Percentiles rank a stretch among this genome's conserved stretches.
Conservation (phyloP, 2,888 invertebrate genomes). For the Luperina nickerlii region DNA sequence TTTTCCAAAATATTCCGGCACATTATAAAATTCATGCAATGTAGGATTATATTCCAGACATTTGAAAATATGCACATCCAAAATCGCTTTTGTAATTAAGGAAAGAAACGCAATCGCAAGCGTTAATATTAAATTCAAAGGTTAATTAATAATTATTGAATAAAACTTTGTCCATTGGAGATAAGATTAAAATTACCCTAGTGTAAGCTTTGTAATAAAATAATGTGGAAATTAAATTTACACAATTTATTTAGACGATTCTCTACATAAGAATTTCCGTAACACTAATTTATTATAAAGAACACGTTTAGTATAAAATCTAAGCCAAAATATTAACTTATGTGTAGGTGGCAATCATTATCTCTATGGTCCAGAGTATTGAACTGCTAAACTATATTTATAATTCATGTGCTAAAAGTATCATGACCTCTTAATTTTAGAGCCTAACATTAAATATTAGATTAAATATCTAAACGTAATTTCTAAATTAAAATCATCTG, state of each 20-base stretch:
- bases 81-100: slow-evolving; percentile 76
- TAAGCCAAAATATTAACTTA: slow-evolving; percentile 81
- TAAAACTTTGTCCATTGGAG: slow-evolving; percentile 65
- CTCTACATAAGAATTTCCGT: slow-evolving; percentile 83
- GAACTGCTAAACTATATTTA: slow-evolving; percentile 73
- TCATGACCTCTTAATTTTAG: slow-evolving; percentile 82
- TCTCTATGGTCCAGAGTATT: slow-evolving; percentile 76
- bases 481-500: slow-evolving; percentile 71
- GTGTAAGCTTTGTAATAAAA: slow-evolving; percentile 75
- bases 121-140: slow-evolving; percentile 54
- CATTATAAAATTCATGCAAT: slow-evolving; percentile 55
- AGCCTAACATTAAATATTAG: slow-evolving; percentile 78
- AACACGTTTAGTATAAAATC: slow-evolving; percentile 73
- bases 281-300: slow-evolving; percentile 74
- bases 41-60: slow-evolving; percentile 58
- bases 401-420: slow-evolving; percentile 75
- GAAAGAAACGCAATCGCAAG: slow-evolving; percentile 56
- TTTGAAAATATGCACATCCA: slow-evolving; percentile 68
- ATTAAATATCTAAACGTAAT: slow-evolving; percentile 65
- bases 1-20: slow-evolving; percentile 37
- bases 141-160: slow-evolving; percentile 34
- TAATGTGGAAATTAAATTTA: slow-evolving; percentile 81
- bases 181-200: slow-evolving; percentile 63
- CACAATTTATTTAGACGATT: slow-evolving; percentile 85
- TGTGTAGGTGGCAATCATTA: slow-evolving; percentile 76